phyloP scores from a whole-genome alignment of 1,140 invertebrate genomes.

The Dryas iulia region DNA sequence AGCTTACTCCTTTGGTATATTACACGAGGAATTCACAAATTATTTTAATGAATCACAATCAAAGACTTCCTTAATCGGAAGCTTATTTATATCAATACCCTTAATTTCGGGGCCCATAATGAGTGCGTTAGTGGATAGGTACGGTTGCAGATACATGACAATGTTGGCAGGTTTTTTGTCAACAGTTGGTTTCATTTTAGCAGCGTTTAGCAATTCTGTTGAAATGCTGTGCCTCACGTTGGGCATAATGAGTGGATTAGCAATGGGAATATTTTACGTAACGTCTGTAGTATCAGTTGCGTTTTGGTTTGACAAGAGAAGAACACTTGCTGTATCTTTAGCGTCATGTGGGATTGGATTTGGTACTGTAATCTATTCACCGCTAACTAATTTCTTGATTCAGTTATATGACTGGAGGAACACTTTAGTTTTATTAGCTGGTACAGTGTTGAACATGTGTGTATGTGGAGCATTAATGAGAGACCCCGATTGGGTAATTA shows the following conservation, averaged over 20 bases:
- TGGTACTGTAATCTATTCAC: slow-evolving; percentile 89
- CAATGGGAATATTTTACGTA: slow-evolving; percentile 91
- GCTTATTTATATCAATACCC: slow-evolving; percentile 92
- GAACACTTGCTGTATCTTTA: slow-evolving; percentile 90
- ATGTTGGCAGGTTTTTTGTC: slow-evolving; percentile 88
- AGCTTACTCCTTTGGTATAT: slow-evolving; percentile 93
- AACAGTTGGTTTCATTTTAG: slow-evolving; percentile 87
- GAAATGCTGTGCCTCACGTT: slow-evolving; percentile 90
- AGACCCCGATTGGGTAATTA: slow-evolving; percentile 87
- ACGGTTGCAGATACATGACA: slow-evolving; percentile 91
- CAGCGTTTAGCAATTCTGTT: slow-evolving; percentile 85
- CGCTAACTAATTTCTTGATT: slow-evolving; percentile 86
- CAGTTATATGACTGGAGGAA: slow-evolving; percentile 91
- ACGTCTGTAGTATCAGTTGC: slow-evolving; percentile 95
- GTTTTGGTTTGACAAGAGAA: slow-evolving; percentile 96
- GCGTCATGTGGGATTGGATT: slow-evolving; percentile 72
- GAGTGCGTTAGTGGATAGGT: slow-evolving; percentile 92
- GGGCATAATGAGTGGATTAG: slow-evolving; percentile 91
- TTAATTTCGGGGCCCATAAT: slow-evolving; percentile 91
- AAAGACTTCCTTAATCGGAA: slow-evolving; percentile 92
- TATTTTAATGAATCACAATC: slow-evolving; percentile 90
- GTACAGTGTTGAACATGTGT: slow-evolving; percentile 92
- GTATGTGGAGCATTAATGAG: slow-evolving; percentile 93
- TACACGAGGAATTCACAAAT: slow-evolving; percentile 90
- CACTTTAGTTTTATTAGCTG: slow-evolving; percentile 88